Percentiles rank a stretch among this genome's conserved stretches.
These are phyloP conservation scores for Neoniphon sammara DNA, from an alignment of 2,797 vertebrate genomes.

Conservation along the genomic window DNA sequence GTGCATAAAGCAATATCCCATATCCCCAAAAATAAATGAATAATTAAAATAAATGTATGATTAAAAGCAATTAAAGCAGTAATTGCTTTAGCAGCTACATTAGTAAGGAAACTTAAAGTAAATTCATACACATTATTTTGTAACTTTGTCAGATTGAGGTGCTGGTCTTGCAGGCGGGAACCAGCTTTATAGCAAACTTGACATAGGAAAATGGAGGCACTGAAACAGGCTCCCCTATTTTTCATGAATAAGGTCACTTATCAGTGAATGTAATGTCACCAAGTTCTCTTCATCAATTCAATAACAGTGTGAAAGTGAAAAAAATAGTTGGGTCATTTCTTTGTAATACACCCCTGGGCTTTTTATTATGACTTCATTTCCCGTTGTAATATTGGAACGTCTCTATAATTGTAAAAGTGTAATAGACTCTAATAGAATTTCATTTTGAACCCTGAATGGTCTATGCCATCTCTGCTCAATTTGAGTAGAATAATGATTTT, in stretches of 20 bases:
- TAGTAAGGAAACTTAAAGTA: conserved; percentile 65
- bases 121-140: conserved; percentile 58
- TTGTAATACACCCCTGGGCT: conserved; percentile 99
- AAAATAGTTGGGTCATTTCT: conserved; percentile 96
- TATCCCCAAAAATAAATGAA: conserved; percentile 80
- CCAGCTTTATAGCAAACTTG: conserved; percentile 61
- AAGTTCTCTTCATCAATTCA: conserved; percentile 95
- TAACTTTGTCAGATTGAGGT: conserved; percentile 50
- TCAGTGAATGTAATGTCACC: conserved; percentile 91
- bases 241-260: conserved; percentile 94
- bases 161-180: conserved; percentile 59
- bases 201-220: conserved; percentile 71
- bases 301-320: conserved; percentile 89
- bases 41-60: conserved; percentile 82
- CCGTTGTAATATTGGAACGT: conserved; percentile 98
- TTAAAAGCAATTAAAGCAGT: conserved; percentile 82
- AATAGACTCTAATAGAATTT: conserved; percentile 99
- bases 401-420: conserved; percentile 99
- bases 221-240: conserved; percentile 80
- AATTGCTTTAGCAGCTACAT: conserved; percentile 76
- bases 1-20: conserved; percentile 72
- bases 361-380: conserved; percentile 99
- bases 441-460: conserved; percentile 98
- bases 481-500: conserved; percentile 99
- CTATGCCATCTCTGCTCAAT: conserved; percentile 95